phyloP scores from a whole-genome alignment of 2,113 vertebrate genomes.

The Amblyornis subalaris region DNA sequence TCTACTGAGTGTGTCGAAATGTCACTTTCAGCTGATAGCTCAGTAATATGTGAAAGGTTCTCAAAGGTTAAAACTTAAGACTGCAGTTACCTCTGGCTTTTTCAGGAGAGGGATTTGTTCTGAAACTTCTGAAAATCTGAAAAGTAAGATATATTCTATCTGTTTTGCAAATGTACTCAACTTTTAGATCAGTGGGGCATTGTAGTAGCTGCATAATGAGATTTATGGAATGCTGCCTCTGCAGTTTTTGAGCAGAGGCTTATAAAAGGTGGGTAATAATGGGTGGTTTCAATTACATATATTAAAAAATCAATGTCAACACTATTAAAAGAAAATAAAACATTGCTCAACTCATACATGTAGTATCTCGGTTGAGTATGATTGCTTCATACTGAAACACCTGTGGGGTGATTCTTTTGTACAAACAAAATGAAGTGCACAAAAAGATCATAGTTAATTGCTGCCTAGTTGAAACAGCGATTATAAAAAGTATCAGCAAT shows the following conservation, averaged over 20 bases:
- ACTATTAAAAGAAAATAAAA: conserved; percentile 42
- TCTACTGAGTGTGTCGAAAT: background rate
- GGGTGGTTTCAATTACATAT: conserved; percentile 42
- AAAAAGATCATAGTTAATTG: background rate
- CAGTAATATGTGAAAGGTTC: background rate
- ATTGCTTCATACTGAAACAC: conserved; percentile 39
- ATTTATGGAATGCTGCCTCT: conserved; percentile 40
- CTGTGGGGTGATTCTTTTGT: background rate
- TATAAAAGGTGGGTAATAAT: conserved; percentile 44
- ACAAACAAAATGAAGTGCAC: background rate
- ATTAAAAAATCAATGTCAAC: conserved; percentile 42
- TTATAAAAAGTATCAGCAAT: background rate
- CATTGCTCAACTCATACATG: background rate
- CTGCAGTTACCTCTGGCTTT: background rate
- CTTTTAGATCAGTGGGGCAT: conserved; percentile 1
- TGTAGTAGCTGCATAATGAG: conserved; percentile 2
- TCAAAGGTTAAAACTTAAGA: background rate
- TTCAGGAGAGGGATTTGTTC: background rate
- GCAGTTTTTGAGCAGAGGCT: conserved; percentile 27
- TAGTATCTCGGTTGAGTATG: background rate
- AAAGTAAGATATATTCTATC: background rate
- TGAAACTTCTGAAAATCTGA: conserved; percentile 4
- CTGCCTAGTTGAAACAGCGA: background rate
- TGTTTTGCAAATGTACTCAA: conserved; percentile 20
- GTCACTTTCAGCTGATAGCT: background rate